Conservation (phyloP, 2,113 vertebrate species). For the Neogale vison region DNA sequence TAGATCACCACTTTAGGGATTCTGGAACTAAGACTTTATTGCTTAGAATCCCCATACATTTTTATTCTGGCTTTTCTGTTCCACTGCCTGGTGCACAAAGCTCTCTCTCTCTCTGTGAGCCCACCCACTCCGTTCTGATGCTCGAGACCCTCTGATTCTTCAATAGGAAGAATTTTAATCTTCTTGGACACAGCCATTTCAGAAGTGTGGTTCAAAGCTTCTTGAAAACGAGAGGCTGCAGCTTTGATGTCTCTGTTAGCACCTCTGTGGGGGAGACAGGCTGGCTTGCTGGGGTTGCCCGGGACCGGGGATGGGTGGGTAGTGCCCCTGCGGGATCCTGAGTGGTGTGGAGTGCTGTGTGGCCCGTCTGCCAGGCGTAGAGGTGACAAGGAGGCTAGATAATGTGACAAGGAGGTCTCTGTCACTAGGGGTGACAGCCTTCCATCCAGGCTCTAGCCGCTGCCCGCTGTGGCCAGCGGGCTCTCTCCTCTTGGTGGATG, state of each 20-base stretch:
- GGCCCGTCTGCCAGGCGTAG: background rate
- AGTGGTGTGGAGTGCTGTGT: background rate
- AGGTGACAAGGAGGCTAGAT: background rate
- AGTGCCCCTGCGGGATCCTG: background rate
- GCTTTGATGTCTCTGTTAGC: constrained; percentile 82
- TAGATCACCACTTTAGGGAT: background rate
- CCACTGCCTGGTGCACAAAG: background rate
- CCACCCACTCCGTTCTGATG: constrained; percentile 68
- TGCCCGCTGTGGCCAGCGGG: background rate
- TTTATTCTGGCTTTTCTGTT: constrained; percentile 26
- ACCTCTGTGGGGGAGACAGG: constrained; percentile 42
- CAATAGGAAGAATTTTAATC: constrained; percentile 71
- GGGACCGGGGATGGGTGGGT: background rate
- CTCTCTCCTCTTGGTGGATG: background rate
- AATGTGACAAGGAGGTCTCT: no score
- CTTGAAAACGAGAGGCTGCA: constrained; percentile 58
- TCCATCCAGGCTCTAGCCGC: background rate
- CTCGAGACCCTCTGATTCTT: background rate
- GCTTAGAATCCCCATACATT: background rate
- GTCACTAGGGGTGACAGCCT: no score
- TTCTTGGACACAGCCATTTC: constrained; percentile 62
- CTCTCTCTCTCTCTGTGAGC: background rate
- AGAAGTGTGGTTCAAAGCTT: constrained; percentile 73
- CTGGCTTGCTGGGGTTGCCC: background rate
- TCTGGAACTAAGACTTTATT: background rate